A percentile compares a stretch with the other conserved stretches of the same genome.
Conservation (phyloP, 2,113 vertebrate species). For the Poicephalus meyeri region DNA sequence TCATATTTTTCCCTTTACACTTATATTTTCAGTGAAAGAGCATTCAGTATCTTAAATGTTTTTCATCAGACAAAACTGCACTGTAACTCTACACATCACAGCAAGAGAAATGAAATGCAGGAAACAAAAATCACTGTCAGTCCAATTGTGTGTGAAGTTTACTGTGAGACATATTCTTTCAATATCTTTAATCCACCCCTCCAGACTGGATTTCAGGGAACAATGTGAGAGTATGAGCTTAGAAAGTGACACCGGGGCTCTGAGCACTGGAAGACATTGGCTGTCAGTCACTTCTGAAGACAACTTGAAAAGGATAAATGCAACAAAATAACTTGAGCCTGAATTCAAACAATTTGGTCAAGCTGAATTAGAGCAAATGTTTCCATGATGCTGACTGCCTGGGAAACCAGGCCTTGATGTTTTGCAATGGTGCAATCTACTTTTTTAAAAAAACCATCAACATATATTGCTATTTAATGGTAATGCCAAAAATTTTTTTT, state of each 20-base stretch:
- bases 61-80: background rate
- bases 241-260: background rate
- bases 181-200: background rate
- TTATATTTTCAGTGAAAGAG: background rate
- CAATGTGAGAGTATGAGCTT: background rate
- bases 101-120: background rate
- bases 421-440: background rate
- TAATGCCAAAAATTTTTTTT: background rate
- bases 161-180: background rate
- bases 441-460: background rate
- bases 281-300: background rate
- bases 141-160: background rate
- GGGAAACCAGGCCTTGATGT: background rate
- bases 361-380: background rate
- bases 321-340: background rate
- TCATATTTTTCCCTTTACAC: background rate
- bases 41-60: background rate
- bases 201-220: background rate
- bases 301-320: background rate
- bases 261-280: background rate
- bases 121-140: background rate
- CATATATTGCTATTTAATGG: background rate
- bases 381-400: background rate
- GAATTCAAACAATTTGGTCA: background rate
- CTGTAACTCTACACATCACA: background rate